These are phyloP conservation scores for Tetraneura akinire DNA, from an alignment of 1,140 invertebrate species.

Conservation along the genomic window DNA sequence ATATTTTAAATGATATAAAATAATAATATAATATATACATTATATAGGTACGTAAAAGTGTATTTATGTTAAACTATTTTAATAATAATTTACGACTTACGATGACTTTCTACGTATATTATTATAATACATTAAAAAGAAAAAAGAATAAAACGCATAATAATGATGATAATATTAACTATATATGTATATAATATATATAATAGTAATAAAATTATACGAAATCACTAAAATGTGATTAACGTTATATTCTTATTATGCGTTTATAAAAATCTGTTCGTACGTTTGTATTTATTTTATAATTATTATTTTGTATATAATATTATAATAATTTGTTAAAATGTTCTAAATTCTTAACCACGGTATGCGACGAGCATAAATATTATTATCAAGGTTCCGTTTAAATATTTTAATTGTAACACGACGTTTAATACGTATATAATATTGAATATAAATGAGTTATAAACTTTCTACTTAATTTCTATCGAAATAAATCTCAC, in stretches of 20 bases:
- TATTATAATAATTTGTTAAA: constrained; percentile 4
- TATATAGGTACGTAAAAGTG: too few relatives aligned
- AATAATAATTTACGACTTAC: neutral
- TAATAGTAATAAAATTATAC: neutral
- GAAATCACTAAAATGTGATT: too few relatives aligned
- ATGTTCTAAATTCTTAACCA: neutral
- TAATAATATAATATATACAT: too few relatives aligned
- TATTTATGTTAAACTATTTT: constrained; percentile 6
- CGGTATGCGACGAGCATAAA: neutral
- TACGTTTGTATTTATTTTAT: too few relatives aligned
- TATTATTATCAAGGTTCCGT: neutral
- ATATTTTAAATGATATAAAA: neutral
- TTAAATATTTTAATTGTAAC: constrained; percentile 1
- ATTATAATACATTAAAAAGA: neutral
- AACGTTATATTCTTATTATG: too few relatives aligned
- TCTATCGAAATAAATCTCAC: constrained; percentile 30
- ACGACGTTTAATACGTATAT: neutral
- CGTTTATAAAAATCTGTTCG: too few relatives aligned
- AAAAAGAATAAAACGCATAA: neutral
- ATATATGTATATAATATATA: neutral
- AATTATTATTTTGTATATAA: neutral
- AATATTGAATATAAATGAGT: constrained; percentile 35
- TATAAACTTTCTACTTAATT: constrained; percentile 29
- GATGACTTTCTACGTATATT: neutral
- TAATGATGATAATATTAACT: too few relatives aligned